Evolutionary conservation across 2,888 invertebrate genomes (phyloP), one percentile per base, ranked within the genome.

Genomic region (Drepana falcataria): DNA sequence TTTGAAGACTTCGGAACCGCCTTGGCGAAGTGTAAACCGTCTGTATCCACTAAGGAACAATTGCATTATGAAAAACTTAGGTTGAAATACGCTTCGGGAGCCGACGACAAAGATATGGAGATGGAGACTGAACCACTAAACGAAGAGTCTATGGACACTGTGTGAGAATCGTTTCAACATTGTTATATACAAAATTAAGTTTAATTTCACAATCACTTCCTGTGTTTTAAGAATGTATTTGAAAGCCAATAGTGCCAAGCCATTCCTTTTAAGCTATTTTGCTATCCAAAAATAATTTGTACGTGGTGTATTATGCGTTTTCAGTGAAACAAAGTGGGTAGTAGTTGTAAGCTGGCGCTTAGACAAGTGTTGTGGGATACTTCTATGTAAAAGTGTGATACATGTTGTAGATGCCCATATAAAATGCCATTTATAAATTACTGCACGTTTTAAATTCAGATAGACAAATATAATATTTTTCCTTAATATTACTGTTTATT

Each of bases 1-100:
- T 92, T 88, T 48, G 89, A 93, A 57, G 97, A 98, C 80, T 96
- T 99, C 69, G 91, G 94, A 59, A 83, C 90, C 56, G 98, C 98
- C 0, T 91, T 98, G 40, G 82, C 91, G 7, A 95, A 95, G 84
- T 94, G 97, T 58, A 94, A 95, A 71, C 98, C 98, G 9, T 99
- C 99, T 0, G 97, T 99, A 33, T 94, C 94, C 34, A 90, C 93
- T 49, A 94, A 95, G 92, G 97, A 97, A 73, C 94, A 94, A 64
- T 92, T 93, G 70, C 94, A 95, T 71, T 97, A 97, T 73, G 95
- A 95, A 62, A 94, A 94, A 71, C 81, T 96, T 71, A 92, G 94
- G 70, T 87, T 93, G 64, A 93, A 94, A 61, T 96, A 95, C 77
- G 91, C 93, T 1, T 91, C 93, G 0, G 91, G 92, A 41, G 80